These are phyloP conservation scores for Vicugna pacos DNA, from an alignment of 2,113 vertebrate species.

Conservation along the genomic window DNA sequence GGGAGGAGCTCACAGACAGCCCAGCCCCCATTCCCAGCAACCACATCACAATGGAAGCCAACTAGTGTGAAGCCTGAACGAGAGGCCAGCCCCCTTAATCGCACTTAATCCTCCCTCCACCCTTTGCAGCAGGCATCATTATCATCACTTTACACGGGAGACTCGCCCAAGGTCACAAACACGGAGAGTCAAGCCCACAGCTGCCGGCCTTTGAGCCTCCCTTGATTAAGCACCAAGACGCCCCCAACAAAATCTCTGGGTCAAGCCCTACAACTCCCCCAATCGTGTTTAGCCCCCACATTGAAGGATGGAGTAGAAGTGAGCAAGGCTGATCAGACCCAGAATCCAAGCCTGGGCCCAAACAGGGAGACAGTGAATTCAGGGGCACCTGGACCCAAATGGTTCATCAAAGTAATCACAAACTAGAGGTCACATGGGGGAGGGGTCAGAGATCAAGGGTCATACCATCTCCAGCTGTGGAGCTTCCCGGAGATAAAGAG, in stretches of 20 bases:
- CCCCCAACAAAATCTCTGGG: neutral
- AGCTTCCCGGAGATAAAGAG: neutral
- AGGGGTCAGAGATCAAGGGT: constrained; percentile 21
- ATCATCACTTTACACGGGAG: neutral
- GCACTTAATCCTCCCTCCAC: constrained; percentile 16
- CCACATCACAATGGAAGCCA: neutral
- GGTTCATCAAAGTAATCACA: constrained; percentile 41
- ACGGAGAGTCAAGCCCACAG: neutral
- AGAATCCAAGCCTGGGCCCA: neutral
- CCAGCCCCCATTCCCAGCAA: constrained; percentile 29
- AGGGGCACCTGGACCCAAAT: constrained; percentile 53
- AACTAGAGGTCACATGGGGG: neutral
- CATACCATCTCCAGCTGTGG: neutral
- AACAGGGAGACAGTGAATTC: neutral
- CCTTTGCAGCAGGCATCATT: neutral
- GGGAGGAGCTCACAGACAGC: constrained; percentile 33
- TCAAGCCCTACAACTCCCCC: neutral
- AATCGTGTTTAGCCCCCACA: neutral
- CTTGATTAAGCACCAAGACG: neutral
- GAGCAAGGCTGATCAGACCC: neutral
- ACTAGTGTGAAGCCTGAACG: neutral
- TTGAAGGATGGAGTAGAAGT: no score
- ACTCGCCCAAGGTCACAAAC: constrained; percentile 61
- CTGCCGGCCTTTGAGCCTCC: neutral
- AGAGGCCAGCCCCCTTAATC: neutral